Evolutionary conservation across 1,140 invertebrate species (phyloP), one percentile per base, ranked within the genome.

Genomic region (Amphibalanus amphitrite): DNA sequence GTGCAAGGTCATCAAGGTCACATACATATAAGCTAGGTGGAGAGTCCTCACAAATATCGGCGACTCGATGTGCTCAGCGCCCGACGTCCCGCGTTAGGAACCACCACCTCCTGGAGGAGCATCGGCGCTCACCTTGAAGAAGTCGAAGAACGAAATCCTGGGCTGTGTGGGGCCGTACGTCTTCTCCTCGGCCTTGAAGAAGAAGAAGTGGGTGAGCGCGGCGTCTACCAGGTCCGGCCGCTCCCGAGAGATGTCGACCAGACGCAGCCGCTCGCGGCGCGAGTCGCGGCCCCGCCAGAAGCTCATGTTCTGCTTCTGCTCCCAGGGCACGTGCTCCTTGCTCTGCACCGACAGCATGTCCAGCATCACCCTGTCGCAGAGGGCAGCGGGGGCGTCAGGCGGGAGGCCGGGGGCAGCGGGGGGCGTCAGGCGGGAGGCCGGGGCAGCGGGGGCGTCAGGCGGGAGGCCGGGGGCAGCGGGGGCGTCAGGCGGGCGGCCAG

Each of bases 211-310:
- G 4, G 95, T 98, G 8, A 98, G 84, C 0, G 92, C 92, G 20
- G 87, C 94, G 83, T 97, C 94, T 72, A 96, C 87, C 0, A 95
- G 78, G 71, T 93, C 85, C 6, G 92, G 88, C 82, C 94, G 75
- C 73, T 86, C 82, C 75, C 86, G 82, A 0, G 89, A 85, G 74
- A 97, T 85, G 71, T 90, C 86, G 25, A 97, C 88, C 15, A 98
- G 82, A 74, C 92, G 83, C 0, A 98, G 82, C 70, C 95, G 81
- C 79, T 92, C 89, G 75, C 85, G 82, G 8, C 91, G 83, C 23
- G 93, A 92, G 81, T 98, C 95, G 71, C 95, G 83, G 0, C 95
- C 95, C 73, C 94, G 83, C 90, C 93, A 98, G 81, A 98, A 93
- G 25, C 87, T 86, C 79, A 89, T 87, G 6, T 87, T 78, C 71